phyloP scores from a whole-genome alignment of 2,113 vertebrate genomes.

The Saguinus midas region DNA sequence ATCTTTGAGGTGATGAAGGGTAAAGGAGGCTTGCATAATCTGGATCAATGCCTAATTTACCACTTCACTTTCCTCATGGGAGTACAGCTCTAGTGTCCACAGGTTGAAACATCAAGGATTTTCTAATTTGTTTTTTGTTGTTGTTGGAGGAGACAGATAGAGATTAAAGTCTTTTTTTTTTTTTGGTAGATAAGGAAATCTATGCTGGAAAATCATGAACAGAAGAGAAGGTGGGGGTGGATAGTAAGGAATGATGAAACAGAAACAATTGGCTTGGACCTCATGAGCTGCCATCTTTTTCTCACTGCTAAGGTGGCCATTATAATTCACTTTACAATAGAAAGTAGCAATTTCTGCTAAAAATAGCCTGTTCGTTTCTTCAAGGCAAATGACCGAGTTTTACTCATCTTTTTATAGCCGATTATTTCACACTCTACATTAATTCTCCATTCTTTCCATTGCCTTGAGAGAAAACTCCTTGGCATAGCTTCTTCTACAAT shows the following conservation, averaged over 20 bases:
- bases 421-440: neutral
- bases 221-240: neutral
- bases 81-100: neutral
- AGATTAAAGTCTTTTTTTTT: neutral
- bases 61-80: neutral
- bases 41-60: neutral
- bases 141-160: too few relatives aligned
- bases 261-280: neutral
- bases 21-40: neutral
- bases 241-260: neutral
- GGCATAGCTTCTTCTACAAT: neutral
- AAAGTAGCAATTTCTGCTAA: neutral
- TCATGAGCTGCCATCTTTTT: neutral
- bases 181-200: neutral
- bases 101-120: neutral
- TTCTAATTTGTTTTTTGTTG: neutral
- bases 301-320: neutral
- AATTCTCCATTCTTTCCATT: neutral
- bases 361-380: neutral
- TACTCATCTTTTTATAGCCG: neutral
- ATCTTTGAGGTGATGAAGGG: neutral
- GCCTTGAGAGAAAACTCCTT: neutral
- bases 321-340: neutral
- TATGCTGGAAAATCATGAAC: neutral
- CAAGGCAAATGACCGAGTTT: neutral